phyloP scores from a whole-genome alignment of 2,797 vertebrate genomes.

The Melanotaenia maccullochi region DNA sequence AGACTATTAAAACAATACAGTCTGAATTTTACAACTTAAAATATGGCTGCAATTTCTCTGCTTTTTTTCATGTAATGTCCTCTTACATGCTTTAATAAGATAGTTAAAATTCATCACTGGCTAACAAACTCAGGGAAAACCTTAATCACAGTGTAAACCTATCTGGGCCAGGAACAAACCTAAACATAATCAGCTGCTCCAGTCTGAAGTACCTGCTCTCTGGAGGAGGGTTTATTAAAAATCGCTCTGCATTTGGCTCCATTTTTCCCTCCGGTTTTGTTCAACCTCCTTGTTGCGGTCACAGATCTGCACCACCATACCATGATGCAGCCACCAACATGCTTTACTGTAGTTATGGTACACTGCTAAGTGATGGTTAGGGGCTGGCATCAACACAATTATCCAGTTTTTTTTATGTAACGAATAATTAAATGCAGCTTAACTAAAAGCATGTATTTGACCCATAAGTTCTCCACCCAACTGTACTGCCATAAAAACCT shows the following conservation, averaged over 20 bases:
- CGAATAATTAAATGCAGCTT: not conserved
- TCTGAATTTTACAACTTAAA: too few relatives aligned
- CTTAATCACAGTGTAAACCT: too few relatives aligned
- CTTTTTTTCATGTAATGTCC: too few relatives aligned
- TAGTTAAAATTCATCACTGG: too few relatives aligned
- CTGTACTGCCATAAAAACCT: not conserved
- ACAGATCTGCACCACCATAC: not conserved
- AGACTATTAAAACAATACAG: too few relatives aligned
- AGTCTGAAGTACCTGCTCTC: not conserved
- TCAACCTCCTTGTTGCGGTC: not conserved
- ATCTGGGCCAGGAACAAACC: too few relatives aligned
- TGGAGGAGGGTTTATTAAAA: not conserved
- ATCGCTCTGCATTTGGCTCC: not conserved
- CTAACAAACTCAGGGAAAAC: too few relatives aligned
- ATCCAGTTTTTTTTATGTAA: too few relatives aligned
- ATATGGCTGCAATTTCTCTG: too few relatives aligned
- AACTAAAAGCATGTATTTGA: not conserved
- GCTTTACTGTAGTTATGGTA: not conserved
- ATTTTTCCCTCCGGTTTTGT: not conserved
- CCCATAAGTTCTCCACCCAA: not conserved
- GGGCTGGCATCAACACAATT: too few relatives aligned
- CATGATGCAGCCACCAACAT: not conserved
- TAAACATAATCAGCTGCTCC: not conserved
- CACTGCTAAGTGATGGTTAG: too few relatives aligned
- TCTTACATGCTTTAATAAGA: too few relatives aligned